Conservation (phyloP, 2,113 vertebrate species). For the Nyctereutes procyonoides region DNA sequence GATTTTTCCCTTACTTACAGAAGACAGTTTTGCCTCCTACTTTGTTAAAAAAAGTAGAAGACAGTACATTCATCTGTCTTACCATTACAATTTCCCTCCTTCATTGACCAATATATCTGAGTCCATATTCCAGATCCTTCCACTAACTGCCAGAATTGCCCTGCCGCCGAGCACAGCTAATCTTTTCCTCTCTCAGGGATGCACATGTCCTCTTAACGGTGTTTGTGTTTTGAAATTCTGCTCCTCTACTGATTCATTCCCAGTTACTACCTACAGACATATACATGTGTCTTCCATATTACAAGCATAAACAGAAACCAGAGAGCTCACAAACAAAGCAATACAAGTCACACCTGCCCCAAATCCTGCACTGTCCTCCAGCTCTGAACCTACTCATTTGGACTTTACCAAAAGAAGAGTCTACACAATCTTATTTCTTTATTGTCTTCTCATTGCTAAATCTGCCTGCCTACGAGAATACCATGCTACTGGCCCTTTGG, state of each 20-base stretch:
- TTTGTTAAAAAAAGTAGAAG: neutral
- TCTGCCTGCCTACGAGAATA: neutral
- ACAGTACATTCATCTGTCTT: neutral
- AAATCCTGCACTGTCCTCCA: neutral
- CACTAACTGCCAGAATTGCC: neutral
- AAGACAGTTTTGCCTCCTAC: neutral
- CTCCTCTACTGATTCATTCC: neutral
- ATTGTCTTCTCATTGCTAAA: neutral
- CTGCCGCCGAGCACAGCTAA: rapidly evolving
- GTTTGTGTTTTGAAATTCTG: neutral
- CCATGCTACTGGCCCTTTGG: neutral
- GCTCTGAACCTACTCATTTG: neutral
- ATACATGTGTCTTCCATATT: neutral
- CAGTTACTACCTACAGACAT: neutral
- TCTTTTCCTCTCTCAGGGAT: neutral
- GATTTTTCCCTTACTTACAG: neutral
- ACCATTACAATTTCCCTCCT: neutral
- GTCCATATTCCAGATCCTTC: neutral
- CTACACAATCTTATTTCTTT: neutral
- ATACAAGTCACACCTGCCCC: neutral
- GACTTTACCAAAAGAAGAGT: neutral
- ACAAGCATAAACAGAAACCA: neutral
- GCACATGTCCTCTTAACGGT: too few relatives aligned
- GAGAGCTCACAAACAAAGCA: neutral
- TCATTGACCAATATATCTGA: neutral